Base-by-base conservation (phyloP, 2,113 vertebrate genomes). In the Numenius arquata region DNA sequence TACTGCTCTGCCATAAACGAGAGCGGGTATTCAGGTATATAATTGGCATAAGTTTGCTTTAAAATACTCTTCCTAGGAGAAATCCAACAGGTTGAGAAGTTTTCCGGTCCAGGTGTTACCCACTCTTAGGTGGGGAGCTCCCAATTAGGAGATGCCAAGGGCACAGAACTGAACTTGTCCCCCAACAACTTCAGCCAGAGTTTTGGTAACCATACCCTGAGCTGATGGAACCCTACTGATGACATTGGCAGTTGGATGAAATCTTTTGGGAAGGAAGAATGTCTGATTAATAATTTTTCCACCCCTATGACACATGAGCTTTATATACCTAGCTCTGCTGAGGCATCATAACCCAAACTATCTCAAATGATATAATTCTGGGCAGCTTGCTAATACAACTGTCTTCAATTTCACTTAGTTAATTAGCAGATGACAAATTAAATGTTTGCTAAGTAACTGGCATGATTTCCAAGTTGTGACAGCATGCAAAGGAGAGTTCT, bases 341-440 rank as follows among this genome's bases (percentile, higher is more conserved):
- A 87, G 67, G 66, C 30, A 74, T 55, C 67, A 32, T 50, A 66
- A 79, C 83, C 91, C 59, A 50, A 79, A 70, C 40, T 21, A 77
- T 65, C 40, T 30, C 15, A 29, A 41, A 9, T 53, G 78, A 36
- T 6, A 61, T 3, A 77, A 89, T 45, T 80, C 72, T 61, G 29
- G 89, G 72, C 88, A 76, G 48, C 38, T 47, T 40, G 55, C 68
- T 85, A 34, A 38, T 30, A 43, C 50, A n/a, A 59, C 14, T n/a
- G 20, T 65, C 93, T 97, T 61, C 78, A 68, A 7, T 97, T 95
- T 56, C 92, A 77, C 72, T 97, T 71, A 73, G n/a, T n/a, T n/a
- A n/a, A n/a, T n/a, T n/a, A n/a, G n/a, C n/a, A n/a, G n/a, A n/a
- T n/a, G n/a, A n/a, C n/a, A n/a, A n/a, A n/a, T n/a, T n/a, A n/a